Percentiles rank a stretch among this genome's conserved stretches.
phyloP scores from a whole-genome alignment of 1,140 invertebrate species.

The Apis dorsata region DNA sequence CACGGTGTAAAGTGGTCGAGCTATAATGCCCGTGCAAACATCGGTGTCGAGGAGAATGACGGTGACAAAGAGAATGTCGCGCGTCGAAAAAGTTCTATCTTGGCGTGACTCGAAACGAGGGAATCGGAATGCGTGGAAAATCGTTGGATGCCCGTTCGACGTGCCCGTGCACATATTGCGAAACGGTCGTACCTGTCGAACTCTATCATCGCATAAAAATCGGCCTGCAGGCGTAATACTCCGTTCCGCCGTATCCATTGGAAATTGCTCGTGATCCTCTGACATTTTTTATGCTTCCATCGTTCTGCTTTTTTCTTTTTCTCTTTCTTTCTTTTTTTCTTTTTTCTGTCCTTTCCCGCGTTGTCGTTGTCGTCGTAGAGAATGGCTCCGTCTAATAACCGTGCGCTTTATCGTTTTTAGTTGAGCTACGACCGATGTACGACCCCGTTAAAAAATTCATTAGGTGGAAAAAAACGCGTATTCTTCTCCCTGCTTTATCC shows the following conservation, averaged over 20 bases:
- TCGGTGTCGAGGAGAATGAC: neutral
- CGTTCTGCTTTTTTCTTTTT: neutral
- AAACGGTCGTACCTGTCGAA: conserved; percentile 54
- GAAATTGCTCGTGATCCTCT: conserved; percentile 59
- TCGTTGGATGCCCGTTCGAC: conserved; percentile 17
- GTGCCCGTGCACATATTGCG: conserved; percentile 38
- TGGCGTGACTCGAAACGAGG: conserved; percentile 5
- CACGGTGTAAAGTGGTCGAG: conserved; percentile 22
- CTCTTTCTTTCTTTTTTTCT: neutral
- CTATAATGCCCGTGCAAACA: conserved; percentile 10
- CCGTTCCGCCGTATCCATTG: conserved; percentile 38
- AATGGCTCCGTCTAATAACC: conserved; percentile 13
- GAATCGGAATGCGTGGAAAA: conserved; percentile 56
- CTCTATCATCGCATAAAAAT: conserved; percentile 55
- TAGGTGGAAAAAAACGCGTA: neutral
- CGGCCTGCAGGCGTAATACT: conserved; percentile 52
- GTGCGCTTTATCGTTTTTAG: conserved; percentile 17
- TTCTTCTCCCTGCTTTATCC: neutral
- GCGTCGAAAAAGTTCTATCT: conserved; percentile 23
- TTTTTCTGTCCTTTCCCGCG: neutral
- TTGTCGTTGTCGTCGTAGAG: neutral
- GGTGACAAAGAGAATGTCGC: neutral
- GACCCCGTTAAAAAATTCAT: neutral
- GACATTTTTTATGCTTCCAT: conserved; percentile 56
- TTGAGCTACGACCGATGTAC: neutral